Evolutionary conservation across 2,888 invertebrate genomes (phyloP).

Genomic region (Nephrocerus scutellatus): DNA sequence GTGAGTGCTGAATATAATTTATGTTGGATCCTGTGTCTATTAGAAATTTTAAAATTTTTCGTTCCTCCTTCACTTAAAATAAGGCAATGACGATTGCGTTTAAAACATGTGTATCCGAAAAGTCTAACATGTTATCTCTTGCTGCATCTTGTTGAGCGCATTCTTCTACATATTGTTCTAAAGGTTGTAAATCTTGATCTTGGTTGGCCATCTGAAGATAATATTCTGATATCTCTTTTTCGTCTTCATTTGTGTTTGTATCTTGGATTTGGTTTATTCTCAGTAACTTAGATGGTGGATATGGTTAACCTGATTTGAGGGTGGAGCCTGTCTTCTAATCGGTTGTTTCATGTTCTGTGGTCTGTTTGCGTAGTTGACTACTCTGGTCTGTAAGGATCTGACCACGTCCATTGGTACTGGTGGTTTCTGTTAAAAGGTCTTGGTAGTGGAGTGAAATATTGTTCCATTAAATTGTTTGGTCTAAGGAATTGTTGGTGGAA

Average conservation of each 20-base stretch:
- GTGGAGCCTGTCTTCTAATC: background rate
- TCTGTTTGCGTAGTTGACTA: constrained; percentile 3
- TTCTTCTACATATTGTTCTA: background rate
- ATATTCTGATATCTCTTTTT: no score
- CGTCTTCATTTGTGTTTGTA: no score
- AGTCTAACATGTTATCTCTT: background rate
- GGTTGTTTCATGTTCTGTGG: background rate
- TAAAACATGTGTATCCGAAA: no score
- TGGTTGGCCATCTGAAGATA: no score
- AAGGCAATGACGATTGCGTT: no score
- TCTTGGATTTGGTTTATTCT: no score
- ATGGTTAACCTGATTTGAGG: constrained; percentile 4
- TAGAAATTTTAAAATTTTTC: constrained; percentile 3
- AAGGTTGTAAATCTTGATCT: constrained; percentile 2
- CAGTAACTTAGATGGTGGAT: no score
- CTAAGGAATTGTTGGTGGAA: constrained; percentile 4
- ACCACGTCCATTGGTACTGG: constrained; percentile 9
- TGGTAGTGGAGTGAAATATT: constrained; percentile 3
- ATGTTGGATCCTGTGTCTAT: constrained; percentile 4
- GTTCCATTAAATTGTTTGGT: constrained; percentile 1
- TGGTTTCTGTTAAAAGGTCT: constrained; percentile 1
- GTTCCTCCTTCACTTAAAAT: no score
- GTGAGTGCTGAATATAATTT: constrained; percentile 8
- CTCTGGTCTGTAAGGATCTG: constrained; percentile 1
- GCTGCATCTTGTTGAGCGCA: background rate